A percentile compares a stretch with the other conserved stretches of the same genome.
Evolutionary conservation across 2,888 invertebrate species (phyloP).

Genomic region (Clusia tigrina): DNA sequence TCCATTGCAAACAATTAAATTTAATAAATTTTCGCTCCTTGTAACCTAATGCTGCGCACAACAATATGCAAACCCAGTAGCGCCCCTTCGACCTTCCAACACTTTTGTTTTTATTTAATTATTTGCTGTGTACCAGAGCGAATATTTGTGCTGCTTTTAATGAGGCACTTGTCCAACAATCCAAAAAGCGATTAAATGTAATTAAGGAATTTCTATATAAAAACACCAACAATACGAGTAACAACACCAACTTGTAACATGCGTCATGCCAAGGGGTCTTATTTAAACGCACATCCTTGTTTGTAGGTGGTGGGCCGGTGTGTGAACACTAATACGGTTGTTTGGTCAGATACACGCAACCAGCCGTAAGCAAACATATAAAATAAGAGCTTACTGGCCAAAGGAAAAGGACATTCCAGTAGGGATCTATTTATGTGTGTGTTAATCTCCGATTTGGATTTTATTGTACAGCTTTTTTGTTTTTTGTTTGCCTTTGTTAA

Average conservation of each 20-base stretch:
- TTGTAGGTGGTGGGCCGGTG: neutral
- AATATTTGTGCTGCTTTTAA: neutral
- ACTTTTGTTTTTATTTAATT: too few relatives aligned
- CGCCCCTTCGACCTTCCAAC: too few relatives aligned
- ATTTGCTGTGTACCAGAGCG: too few relatives aligned
- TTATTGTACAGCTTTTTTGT: neutral
- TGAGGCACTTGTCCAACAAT: neutral
- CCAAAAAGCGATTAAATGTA: constrained; percentile 43
- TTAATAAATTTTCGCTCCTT: too few relatives aligned
- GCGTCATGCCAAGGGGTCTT: too few relatives aligned
- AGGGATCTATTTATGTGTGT: neutral
- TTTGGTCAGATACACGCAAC: constrained; percentile 1
- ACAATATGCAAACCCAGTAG: too few relatives aligned
- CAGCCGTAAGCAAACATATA: neutral
- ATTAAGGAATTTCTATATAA: too few relatives aligned
- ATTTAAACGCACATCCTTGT: too few relatives aligned
- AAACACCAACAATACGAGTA: too few relatives aligned
- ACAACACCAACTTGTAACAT: too few relatives aligned
- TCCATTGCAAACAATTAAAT: too few relatives aligned
- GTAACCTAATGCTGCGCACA: too few relatives aligned
- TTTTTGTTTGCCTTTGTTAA: neutral
- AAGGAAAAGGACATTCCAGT: neutral
- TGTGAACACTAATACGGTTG: neutral
- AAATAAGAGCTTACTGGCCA: neutral
- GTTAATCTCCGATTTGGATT: neutral